Base-by-base conservation (phyloP, 2,113 vertebrate species). In the Pangasianodon hypophthalmus region DNA sequence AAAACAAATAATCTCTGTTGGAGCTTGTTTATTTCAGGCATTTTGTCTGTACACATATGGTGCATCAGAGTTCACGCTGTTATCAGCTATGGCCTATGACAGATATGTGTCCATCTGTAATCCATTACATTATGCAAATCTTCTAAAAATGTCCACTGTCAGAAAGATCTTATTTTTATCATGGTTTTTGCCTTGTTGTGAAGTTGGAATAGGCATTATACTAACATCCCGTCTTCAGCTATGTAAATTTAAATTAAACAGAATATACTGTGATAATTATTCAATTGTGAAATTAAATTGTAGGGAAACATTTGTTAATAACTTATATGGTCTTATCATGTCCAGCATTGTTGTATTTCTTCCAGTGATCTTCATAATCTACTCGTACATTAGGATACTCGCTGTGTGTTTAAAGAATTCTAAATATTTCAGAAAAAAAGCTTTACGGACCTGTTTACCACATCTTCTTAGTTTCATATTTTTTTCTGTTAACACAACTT, bases 101-200 rank as follows among this genome's bases (percentile, higher is more conserved):
- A 84, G 81, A 84, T 84, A 58, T 46, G 52, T 84, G 26, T 84
- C 81, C 54, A 84, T 84, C n/a, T 84, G 81, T 60, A 84, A 84
- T 3, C 81, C 81, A 37, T 32, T 84, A 37, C 16, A 56, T 10
- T 84, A 84, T 41, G 0, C 32, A 41, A 60, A 54, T 14, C 50
- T 84, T 56, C 16, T 84, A 19, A 84, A 58, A 58, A 84, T 84
- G 14, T 37, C 29, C 32, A 84, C 32, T 37, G 52, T 84, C 16
- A 84, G 6, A 84, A 84, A 60, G 19, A n/a, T 84, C 7, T 4
- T 84, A 58, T 56, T 58, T 84, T 41, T 58, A 3, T 56, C n/a
- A 24, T 84, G 67, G 48, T 54, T 73, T 11, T 1, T 86, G 3
- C 85, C 85, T 41, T 52, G 14, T 48, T 56, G n/a, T 75, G 67